Evolutionary conservation across 1,140 invertebrate species (phyloP), one percentile per base, ranked within the genome.

Genomic region (Neotoxoptera formosana): DNA sequence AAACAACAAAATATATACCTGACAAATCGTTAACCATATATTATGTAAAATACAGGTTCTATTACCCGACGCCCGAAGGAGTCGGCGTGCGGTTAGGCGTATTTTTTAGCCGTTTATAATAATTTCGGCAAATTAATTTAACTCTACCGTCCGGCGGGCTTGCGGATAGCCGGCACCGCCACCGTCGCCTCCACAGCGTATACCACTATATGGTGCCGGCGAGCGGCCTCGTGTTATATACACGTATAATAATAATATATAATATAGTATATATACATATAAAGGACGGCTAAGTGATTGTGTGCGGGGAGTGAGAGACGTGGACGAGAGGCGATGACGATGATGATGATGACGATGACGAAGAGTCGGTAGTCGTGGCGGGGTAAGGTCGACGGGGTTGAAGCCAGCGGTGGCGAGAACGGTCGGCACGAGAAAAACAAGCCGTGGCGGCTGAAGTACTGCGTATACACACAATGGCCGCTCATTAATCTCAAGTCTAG

Each of bases 381-480:
- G 56, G 56, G 56, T n/a, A 23, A 67, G 60, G 11, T n/a, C 60
- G 30, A 67, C 30, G 25, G 14, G 11, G 60, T 30, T 11, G 30
- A 67, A 67, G 60, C 60, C 30, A 67, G 4, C 60, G 60, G 4
- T 30, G 60, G 30, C 60, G 60, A n/a, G 76, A 81, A n/a, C 76
- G 76, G 76, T n/a, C 34, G 76, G 76, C 76, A 81, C 45, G 17
- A 87, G 45, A 48, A 87, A 87, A 87, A 48, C 84, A 30, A 87
- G 41, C 45, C 30, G 84, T 14, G 45, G 84, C 30, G 84, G 45
- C 30, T 14, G 41, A 47, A 14, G 84, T 87, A 67, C 30, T 30
- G 25, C 8, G 48, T 48, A 51, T 67, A 67, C 30, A 67, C 30
- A 48, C 84, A 87, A 87, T 87, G 45, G 45, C 45, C 84, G 45